These are phyloP conservation scores for Rapana venosa DNA, from an alignment of 2,888 invertebrate genomes.

Conservation along the genomic window DNA sequence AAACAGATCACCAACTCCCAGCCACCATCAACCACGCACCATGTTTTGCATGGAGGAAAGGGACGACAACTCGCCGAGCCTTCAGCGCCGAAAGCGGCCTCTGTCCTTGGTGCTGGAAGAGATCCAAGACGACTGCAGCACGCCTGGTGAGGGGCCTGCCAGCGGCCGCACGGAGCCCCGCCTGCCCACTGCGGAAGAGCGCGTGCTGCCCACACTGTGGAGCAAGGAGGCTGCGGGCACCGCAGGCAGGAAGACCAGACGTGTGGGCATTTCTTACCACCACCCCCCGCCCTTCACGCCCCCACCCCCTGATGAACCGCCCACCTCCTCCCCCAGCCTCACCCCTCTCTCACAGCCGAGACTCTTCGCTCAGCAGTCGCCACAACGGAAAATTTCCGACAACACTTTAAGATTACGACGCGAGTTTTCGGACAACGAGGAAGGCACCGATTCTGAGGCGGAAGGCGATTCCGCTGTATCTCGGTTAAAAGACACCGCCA, in stretches of 20 bases:
- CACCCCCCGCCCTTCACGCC: background rate
- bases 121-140: conserved; percentile 22
- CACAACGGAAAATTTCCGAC: background rate
- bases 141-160: background rate
- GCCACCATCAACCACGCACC: background rate
- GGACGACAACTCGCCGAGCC: conserved; percentile 40
- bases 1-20: background rate
- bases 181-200: background rate
- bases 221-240: background rate
- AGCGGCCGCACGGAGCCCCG: background rate
- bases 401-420: background rate
- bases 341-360: background rate
- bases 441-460: background rate
- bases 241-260: background rate
- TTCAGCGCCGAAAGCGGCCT: conserved; percentile 42
- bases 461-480: background rate
- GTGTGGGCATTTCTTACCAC: background rate
- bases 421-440: background rate
- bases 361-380: background rate
- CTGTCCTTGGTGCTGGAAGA: conserved; percentile 48
- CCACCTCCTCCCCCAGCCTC: background rate
- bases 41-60: conserved; percentile 36
- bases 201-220: background rate
- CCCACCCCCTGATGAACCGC: background rate
- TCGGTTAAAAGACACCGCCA: conserved; percentile 64